These are phyloP conservation scores for Perizoma flavofasciatum DNA, from an alignment of 2,888 invertebrate genomes.

Conservation along the genomic window DNA sequence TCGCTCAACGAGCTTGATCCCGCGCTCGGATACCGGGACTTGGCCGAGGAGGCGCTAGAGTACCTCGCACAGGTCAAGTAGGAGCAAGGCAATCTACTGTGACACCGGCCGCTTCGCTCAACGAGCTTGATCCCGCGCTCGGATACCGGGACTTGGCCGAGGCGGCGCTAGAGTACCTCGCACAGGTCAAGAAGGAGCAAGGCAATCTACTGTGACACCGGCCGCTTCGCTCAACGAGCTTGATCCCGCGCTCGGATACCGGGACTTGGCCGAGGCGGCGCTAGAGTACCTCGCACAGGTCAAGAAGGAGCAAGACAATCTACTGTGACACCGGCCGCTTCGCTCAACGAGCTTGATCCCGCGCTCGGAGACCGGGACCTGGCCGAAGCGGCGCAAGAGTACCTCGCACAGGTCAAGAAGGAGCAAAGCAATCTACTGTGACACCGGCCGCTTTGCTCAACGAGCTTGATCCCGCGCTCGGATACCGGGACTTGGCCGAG, in stretches of 20 bases:
- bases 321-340: background rate
- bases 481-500: conserved; percentile 61
- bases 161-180: conserved; percentile 54
- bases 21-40: conserved; percentile 59
- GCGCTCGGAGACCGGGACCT: conserved; percentile 63
- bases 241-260: conserved; percentile 49
- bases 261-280: conserved; percentile 60
- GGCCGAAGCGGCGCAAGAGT: conserved; percentile 54
- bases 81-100: conserved; percentile 32
- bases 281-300: conserved; percentile 51
- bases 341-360: too few species aligned
- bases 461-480: conserved; percentile 32
- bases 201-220: background rate
- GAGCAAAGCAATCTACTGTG: conserved; percentile 33
- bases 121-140: too few species aligned
- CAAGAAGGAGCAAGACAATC: conserved; percentile 48
- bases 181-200: conserved; percentile 53
- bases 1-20: too few species aligned
- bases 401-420: conserved; percentile 53
- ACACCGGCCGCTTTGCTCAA: background rate
- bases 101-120: too few species aligned
- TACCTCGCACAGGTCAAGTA: conserved; percentile 55
- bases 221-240: background rate
- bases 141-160: conserved; percentile 31
- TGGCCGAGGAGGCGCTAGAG: conserved; percentile 55